These are phyloP conservation scores for Mimumesa dahlbomi DNA, from an alignment of 2,888 invertebrate species.

Conservation along the genomic window DNA sequence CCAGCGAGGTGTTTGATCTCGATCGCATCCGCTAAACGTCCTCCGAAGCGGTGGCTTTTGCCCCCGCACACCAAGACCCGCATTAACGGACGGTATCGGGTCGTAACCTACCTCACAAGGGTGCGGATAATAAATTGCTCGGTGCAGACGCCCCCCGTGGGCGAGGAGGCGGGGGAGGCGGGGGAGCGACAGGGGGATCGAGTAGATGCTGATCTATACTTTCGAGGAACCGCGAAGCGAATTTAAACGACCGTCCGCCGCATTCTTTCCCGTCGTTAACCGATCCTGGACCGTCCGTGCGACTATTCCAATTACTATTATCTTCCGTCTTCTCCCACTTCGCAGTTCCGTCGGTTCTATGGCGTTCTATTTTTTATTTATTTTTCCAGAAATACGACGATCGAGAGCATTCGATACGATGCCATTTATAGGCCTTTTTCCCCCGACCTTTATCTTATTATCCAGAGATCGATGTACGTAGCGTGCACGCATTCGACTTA, in stretches of 20 bases:
- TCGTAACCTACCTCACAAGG: conserved; percentile 8
- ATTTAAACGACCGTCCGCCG: conserved; percentile 40
- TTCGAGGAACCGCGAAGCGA: conserved; percentile 16
- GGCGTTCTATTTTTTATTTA: too few relatives aligned
- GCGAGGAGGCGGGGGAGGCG: conserved; percentile 15
- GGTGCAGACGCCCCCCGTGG: conserved; percentile 7
- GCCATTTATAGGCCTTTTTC: too few relatives aligned
- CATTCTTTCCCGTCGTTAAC: conserved; percentile 36
- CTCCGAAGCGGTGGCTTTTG: not conserved
- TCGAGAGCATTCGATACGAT: too few relatives aligned
- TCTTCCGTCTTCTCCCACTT: not conserved
- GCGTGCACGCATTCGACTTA: too few relatives aligned
- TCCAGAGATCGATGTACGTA: too few relatives aligned
- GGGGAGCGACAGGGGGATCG: conserved; percentile 15
- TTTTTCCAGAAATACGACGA: too few relatives aligned
- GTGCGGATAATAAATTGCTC: conserved; percentile 37
- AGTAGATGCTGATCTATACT: conserved; percentile 27
- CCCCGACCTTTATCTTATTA: too few relatives aligned
- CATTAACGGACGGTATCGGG: conserved; percentile 5
- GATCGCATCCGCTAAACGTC: too few relatives aligned
- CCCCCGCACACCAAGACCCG: not conserved
- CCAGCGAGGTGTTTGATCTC: not conserved
- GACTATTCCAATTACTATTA: conserved; percentile 22
- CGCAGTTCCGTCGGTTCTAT: too few relatives aligned
- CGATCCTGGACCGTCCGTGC: conserved; percentile 13